phyloP scores from a whole-genome alignment of 2,113 vertebrate species.

The Cyanistes caeruleus region DNA sequence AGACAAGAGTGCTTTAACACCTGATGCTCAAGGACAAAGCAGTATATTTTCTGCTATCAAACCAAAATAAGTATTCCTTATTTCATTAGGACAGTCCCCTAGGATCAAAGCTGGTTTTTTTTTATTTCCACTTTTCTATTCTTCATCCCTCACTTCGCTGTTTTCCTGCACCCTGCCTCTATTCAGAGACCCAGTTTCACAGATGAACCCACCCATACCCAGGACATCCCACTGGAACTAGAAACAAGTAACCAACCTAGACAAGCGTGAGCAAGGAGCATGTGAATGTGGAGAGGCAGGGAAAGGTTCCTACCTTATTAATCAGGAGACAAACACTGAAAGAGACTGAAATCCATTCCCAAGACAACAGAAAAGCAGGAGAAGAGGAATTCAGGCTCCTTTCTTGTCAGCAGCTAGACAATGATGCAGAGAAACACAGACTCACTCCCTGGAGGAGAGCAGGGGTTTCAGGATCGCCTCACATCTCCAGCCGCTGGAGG shows the following conservation, averaged over 20 bases:
- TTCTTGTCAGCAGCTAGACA: neutral
- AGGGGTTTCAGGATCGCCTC: accelerated
- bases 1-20: neutral
- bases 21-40: neutral
- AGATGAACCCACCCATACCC: neutral
- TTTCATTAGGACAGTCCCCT: neutral
- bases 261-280: neutral
- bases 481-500: accelerated
- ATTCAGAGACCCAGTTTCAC: neutral
- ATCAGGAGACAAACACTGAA: neutral
- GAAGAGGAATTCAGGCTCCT: neutral
- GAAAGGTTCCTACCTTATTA: neutral
- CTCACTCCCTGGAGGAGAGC: neutral
- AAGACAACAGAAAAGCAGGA: neutral
- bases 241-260: neutral
- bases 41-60: neutral
- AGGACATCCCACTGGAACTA: neutral
- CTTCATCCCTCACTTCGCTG: too few relatives aligned
- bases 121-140: neutral
- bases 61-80: neutral
- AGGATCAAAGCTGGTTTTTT: accelerated
- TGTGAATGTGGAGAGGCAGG: neutral
- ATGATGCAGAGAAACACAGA: neutral
- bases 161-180: neutral
- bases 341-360: neutral